These are phyloP conservation scores for Phalacrocorax carbo DNA, from an alignment of 2,113 vertebrate genomes.

Conservation along the genomic window DNA sequence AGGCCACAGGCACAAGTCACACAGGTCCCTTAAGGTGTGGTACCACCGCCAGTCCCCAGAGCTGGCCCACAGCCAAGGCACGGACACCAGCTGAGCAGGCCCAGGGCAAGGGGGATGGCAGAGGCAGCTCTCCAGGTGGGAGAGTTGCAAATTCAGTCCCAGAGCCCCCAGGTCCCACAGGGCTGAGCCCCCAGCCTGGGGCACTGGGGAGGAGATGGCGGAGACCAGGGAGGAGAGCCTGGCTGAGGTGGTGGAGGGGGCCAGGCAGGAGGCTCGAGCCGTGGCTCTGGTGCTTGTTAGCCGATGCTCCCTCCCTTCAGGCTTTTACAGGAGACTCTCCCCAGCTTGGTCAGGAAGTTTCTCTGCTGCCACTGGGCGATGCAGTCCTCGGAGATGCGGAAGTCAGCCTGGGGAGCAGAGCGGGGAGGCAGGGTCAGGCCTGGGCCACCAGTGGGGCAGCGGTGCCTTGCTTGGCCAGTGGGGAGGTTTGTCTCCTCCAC, in stretches of 20 bases:
- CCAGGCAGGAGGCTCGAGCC: not conserved
- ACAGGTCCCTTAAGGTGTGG: not conserved
- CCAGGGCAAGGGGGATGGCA: not conserved
- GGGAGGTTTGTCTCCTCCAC: not conserved
- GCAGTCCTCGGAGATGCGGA: conserved; percentile 83
- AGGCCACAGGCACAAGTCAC: not conserved
- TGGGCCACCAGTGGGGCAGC: too few relatives aligned
- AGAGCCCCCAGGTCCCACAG: not conserved
- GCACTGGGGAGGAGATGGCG: not conserved
- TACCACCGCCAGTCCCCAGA: not conserved
- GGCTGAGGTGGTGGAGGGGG: not conserved
- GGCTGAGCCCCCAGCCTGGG: fast-evolving
- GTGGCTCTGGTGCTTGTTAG: conserved; percentile 64
- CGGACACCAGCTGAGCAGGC: not conserved
- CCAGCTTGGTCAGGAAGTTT: conserved; percentile 90
- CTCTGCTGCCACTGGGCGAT: conserved; percentile 91
- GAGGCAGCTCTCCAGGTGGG: not conserved
- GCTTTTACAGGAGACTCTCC: conserved; percentile 88
- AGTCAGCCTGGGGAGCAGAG: conserved; percentile 79
- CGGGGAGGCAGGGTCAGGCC: not conserved
- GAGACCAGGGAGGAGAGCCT: not conserved
- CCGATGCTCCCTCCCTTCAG: conserved; percentile 92
- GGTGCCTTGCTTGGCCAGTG: fast-evolving
- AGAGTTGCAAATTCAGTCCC: not conserved
- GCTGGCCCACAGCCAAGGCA: not conserved